Conservation (phyloP, 2,888 invertebrate genomes). For the Creontiades dilutus region DNA sequence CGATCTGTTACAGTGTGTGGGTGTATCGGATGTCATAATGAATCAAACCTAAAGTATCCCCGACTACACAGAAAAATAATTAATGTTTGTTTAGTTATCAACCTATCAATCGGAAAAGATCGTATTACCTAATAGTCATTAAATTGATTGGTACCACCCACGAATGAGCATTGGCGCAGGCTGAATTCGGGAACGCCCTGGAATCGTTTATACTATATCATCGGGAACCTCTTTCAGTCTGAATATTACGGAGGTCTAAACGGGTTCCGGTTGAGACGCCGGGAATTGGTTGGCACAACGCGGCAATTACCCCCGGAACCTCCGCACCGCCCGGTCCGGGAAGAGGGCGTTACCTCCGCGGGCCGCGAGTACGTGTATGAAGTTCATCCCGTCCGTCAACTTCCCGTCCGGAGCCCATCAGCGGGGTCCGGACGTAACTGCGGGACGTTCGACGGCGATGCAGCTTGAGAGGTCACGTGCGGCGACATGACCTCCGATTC, state of each 20-base stretch:
- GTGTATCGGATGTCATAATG: no score
- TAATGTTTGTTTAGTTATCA: no score
- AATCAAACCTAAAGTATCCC: no score
- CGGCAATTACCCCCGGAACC: neutral
- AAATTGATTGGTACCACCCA: no score
- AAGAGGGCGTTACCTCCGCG: neutral
- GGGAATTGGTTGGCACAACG: slow-evolving; percentile 30
- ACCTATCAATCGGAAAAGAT: no score
- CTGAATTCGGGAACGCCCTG: neutral
- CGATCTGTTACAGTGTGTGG: no score
- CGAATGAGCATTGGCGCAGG: neutral
- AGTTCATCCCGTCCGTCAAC: neutral
- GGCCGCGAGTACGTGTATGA: slow-evolving; percentile 22
- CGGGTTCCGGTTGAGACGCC: neutral
- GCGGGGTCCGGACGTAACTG: neutral
- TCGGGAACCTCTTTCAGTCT: neutral
- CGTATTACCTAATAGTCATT: no score
- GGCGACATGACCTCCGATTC: slow-evolving; percentile 9
- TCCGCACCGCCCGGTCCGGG: neutral
- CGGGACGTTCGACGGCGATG: neutral
- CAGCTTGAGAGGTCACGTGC: neutral
- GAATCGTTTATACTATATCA: slow-evolving; percentile 6
- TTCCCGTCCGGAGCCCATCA: neutral
- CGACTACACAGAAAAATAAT: no score
- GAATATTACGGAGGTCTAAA: slow-evolving; percentile 7